Percentiles rank a stretch among this genome's conserved stretches.
Evolutionary conservation across 2,888 invertebrate species (phyloP).

Genomic region (Balanococcus diminutus): DNA sequence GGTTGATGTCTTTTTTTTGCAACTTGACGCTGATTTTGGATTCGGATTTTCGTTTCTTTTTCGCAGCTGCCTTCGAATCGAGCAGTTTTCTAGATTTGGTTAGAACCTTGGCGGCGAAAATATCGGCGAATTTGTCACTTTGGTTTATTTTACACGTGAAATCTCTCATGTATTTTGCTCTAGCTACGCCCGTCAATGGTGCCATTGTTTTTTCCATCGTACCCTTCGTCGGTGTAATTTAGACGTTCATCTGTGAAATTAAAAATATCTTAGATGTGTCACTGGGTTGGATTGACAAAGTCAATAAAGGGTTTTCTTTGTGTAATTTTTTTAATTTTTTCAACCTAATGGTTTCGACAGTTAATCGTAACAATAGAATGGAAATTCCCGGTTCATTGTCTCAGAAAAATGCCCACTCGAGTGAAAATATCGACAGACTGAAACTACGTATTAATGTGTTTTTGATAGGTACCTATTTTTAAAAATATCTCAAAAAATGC

Average conservation of each 20-base stretch:
- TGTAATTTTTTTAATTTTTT: no score
- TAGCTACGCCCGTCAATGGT: neutral
- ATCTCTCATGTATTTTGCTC: neutral
- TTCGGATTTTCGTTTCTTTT: neutral
- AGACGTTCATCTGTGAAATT: neutral
- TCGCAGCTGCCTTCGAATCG: neutral
- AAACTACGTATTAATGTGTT: no score
- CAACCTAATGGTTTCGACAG: no score
- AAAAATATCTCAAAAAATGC: no score
- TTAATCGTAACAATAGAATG: no score
- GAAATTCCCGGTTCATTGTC: no score
- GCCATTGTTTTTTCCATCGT: neutral
- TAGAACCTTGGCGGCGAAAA: neutral
- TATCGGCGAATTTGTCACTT: neutral
- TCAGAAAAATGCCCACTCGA: no score
- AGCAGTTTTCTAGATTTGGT: neutral
- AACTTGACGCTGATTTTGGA: neutral
- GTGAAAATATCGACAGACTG: no score
- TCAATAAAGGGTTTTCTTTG: no score
- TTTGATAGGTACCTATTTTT: no score
- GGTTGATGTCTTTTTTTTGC: neutral
- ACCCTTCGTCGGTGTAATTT: neutral
- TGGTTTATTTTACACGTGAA: neutral
- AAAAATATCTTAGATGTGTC: neutral
- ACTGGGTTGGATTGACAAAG: no score